Evolutionary conservation across 2,888 invertebrate species (phyloP).

Genomic region (Agapetus fuscipes): DNA sequence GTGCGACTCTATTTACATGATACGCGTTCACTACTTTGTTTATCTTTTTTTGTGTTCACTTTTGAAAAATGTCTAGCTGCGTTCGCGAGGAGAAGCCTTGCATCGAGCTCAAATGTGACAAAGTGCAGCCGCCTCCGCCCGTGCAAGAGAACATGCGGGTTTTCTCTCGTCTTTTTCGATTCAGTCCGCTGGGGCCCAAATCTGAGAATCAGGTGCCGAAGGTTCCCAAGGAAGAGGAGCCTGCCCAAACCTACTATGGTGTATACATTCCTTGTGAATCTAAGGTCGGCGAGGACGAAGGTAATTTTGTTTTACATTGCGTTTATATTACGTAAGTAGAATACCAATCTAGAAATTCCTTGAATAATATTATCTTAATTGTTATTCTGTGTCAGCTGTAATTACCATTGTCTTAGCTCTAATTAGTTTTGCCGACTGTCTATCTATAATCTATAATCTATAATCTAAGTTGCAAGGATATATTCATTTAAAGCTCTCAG

Average conservation of each 20-base stretch:
- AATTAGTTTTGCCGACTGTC: too few species aligned
- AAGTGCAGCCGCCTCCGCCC: slow-evolving; percentile 6
- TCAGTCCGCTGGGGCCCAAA: slow-evolving; percentile 15
- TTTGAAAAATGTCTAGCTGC: slow-evolving; percentile 11
- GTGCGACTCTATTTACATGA: not conserved
- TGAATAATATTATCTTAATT: too few species aligned
- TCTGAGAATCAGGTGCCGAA: slow-evolving; percentile 6
- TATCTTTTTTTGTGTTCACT: not conserved
- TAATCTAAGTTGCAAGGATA: too few species aligned
- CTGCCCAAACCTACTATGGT: slow-evolving; percentile 36
- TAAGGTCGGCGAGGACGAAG: slow-evolving; percentile 44
- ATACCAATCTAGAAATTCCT: not conserved
- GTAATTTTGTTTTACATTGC: slow-evolving; percentile 24
- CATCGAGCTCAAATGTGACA: slow-evolving; percentile 1
- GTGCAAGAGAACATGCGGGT: slow-evolving; percentile 15
- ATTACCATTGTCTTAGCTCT: too few species aligned
- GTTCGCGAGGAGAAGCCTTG: slow-evolving; percentile 3
- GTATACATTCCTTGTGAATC: slow-evolving; percentile 47
- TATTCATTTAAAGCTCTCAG: too few species aligned
- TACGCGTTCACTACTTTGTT: not conserved
- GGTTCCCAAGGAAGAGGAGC: slow-evolving; percentile 24
- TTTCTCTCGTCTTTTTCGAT: slow-evolving; percentile 13
- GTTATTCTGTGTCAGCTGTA: too few species aligned
- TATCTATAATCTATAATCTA: too few species aligned
- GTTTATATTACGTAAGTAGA: not conserved